phyloP scores from a whole-genome alignment of 2,888 invertebrate genomes.

The Drosophila limbata region DNA sequence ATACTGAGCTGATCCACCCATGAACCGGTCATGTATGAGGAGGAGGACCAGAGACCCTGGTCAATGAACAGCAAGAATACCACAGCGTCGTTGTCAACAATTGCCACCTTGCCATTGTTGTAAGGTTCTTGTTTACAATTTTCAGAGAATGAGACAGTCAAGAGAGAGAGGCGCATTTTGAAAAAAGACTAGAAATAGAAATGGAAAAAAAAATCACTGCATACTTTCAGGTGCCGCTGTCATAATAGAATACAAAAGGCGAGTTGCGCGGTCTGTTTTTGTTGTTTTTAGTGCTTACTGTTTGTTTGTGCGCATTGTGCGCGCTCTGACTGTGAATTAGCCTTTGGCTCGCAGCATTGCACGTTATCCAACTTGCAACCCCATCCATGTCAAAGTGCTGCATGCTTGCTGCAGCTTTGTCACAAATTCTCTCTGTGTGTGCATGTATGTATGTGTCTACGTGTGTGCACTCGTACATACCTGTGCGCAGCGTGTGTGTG shows the following conservation, averaged over 20 bases:
- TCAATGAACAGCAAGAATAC: conserved; percentile 78
- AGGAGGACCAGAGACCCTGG: conserved; percentile 38
- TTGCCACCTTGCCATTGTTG: conserved; percentile 65
- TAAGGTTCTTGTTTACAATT: conserved; percentile 69
- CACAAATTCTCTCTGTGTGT: conserved; percentile 39
- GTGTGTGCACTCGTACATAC: neutral
- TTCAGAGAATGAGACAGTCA: conserved; percentile 34
- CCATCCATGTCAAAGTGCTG: conserved; percentile 46
- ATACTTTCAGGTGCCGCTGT: conserved; percentile 75
- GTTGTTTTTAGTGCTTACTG: conserved; percentile 38
- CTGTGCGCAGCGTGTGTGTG: neutral
- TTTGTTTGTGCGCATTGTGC: conserved; percentile 53
- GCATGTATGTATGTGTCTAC: neutral
- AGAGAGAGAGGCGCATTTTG: neutral
- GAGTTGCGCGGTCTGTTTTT: neutral
- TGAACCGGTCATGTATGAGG: conserved; percentile 17
- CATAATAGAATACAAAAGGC: conserved; percentile 66
- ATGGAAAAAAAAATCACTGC: conserved; percentile 60
- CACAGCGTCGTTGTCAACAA: conserved; percentile 62
- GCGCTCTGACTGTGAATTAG: conserved; percentile 71
- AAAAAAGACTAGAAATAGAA: neutral
- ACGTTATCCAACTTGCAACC: conserved; percentile 8
- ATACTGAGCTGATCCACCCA: conserved; percentile 30
- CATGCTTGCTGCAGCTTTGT: conserved; percentile 50
- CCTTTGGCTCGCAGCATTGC: conserved; percentile 48